Evolutionary conservation across 2,888 invertebrate genomes (phyloP).

Genomic region (Eulithis prunata): DNA sequence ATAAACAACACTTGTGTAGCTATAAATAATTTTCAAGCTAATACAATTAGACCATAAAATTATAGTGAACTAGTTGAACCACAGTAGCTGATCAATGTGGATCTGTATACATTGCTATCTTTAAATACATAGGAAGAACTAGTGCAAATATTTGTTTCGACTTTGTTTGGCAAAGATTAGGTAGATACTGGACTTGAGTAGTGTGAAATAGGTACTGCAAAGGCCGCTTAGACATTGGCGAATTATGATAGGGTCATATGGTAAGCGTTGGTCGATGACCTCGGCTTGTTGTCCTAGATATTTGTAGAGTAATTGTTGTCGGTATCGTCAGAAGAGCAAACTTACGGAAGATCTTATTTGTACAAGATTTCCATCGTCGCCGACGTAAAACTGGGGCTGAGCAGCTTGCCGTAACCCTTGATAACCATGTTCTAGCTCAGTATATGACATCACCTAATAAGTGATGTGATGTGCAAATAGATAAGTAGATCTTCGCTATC

Average conservation of each 20-base stretch:
- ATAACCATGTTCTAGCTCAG: conserved; percentile 96
- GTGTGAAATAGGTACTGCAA: conserved; percentile 12
- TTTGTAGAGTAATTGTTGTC: conserved; percentile 1
- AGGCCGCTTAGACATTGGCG: conserved; percentile 5
- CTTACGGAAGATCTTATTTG: conserved; percentile 85
- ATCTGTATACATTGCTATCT: conserved; percentile 30
- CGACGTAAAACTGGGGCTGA: conserved; percentile 89
- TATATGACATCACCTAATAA: conserved; percentile 91
- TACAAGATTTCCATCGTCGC: conserved; percentile 87
- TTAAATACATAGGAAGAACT: conserved; percentile 24
- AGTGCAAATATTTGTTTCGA: conserved; percentile 33
- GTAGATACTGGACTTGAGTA: conserved; percentile 9
- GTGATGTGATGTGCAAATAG: conserved; percentile 44
- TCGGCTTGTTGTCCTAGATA: conserved; percentile 25
- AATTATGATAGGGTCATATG: conserved; percentile 20
- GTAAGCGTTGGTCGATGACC: conserved; percentile 24
- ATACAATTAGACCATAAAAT: conserved; percentile 47
- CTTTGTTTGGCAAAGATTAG: conserved; percentile 29
- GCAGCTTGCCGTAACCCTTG: conserved; percentile 91
- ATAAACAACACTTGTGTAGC: conserved; percentile 57
- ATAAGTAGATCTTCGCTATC: conserved; percentile 1
- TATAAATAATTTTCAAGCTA: conserved; percentile 60
- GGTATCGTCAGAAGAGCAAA: conserved; percentile 43
- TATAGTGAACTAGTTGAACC: conserved; percentile 22
- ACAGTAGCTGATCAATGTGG: conserved; percentile 21